phyloP scores from a whole-genome alignment of 2,113 vertebrate genomes.

The Megaceryle torquata region DNA sequence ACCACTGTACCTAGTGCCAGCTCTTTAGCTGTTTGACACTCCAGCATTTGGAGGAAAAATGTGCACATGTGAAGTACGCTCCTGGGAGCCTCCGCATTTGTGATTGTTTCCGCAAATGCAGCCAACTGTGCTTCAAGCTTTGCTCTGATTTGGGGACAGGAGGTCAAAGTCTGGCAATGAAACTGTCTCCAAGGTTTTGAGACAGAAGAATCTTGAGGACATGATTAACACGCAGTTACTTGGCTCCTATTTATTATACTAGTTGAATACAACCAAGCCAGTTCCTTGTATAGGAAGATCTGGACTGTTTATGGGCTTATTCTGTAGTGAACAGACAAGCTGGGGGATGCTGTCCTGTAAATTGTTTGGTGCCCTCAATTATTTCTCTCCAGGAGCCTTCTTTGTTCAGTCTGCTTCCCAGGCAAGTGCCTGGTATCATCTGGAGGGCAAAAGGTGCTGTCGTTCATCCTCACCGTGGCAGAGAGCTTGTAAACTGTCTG shows the following conservation, averaged over 20 bases:
- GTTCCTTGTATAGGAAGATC: neutral
- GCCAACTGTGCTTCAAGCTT: neutral
- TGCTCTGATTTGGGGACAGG: neutral
- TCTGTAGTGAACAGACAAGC: neutral
- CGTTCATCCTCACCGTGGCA: neutral
- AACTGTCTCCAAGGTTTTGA: neutral
- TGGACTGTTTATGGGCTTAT: neutral
- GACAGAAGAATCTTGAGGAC: neutral
- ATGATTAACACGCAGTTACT: neutral
- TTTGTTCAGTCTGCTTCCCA: neutral
- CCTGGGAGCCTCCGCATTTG: neutral
- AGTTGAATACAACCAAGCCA: neutral
- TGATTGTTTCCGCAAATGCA: neutral
- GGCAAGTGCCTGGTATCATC: neutral
- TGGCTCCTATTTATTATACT: neutral
- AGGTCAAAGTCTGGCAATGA: neutral
- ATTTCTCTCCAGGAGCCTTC: neutral
- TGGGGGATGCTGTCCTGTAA: neutral
- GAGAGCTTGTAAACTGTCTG: constrained; percentile 18
- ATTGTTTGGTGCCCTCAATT: constrained; percentile 9
- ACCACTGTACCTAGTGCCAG: neutral
- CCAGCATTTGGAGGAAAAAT: neutral
- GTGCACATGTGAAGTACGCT: rapidly evolving
- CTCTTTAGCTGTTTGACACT: neutral
- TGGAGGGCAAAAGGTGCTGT: neutral